These are phyloP conservation scores for Babyrousa celebensis DNA, from an alignment of 2,797 vertebrate genomes.

Conservation along the genomic window DNA sequence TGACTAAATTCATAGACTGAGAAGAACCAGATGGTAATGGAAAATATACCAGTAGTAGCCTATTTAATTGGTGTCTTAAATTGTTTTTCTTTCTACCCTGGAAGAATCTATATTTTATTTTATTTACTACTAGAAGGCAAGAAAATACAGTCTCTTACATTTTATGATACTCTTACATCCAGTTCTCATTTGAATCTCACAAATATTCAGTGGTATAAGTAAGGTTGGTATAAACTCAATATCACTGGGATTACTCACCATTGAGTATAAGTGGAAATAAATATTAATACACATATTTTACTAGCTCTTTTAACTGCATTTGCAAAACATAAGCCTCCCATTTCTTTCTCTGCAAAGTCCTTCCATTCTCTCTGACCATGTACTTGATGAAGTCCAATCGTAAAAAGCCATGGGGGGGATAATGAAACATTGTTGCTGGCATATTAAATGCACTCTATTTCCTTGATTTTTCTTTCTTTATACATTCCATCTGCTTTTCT, in stretches of 20 bases:
- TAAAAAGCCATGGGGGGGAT: background rate
- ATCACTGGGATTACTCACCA: background rate
- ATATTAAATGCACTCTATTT: constrained; percentile 21
- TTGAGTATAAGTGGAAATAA: constrained; percentile 62
- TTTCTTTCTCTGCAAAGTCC: background rate
- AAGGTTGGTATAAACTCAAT: constrained; percentile 57
- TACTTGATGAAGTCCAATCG: background rate
- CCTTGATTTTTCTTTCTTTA: background rate
- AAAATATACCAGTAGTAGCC: constrained; percentile 83
- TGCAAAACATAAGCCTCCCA: background rate
- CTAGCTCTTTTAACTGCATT: constrained; percentile 15
- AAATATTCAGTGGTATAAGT: constrained; percentile 38
- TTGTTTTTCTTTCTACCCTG: constrained; percentile 81
- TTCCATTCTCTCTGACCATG: background rate
- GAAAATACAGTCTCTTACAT: constrained; percentile 61
- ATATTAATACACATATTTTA: constrained; percentile 54
- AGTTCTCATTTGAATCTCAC: constrained; percentile 65
- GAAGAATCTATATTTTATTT: constrained; percentile 80
- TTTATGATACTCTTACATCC: constrained; percentile 48
- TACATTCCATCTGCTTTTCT: background rate
- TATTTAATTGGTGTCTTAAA: constrained; percentile 87
- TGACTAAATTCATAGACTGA: constrained; percentile 84
- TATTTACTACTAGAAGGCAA: constrained; percentile 64
- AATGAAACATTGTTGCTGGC: background rate
- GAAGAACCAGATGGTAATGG: constrained; percentile 82